These are phyloP conservation scores for Pristionchus japonicus DNA, from an alignment of 2,888 invertebrate genomes.

Conservation along the genomic window DNA sequence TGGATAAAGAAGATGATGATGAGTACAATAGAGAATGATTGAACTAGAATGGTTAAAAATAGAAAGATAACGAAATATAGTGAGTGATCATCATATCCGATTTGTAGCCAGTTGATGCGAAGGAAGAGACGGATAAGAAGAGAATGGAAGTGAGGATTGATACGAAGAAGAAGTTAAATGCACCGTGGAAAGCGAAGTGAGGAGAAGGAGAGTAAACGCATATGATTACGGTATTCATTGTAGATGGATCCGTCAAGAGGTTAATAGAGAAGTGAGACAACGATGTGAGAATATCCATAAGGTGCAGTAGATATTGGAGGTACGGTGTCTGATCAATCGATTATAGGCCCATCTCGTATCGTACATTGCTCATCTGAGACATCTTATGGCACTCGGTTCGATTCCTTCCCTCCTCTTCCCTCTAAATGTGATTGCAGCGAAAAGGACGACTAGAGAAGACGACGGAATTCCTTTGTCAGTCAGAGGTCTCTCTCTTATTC, in stretches of 20 bases:
- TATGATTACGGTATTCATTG: not conserved
- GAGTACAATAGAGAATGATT: too few species aligned
- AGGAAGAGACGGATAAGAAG: not conserved
- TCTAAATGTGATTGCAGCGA: not conserved
- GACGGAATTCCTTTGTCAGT: not conserved
- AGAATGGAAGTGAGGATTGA: not conserved
- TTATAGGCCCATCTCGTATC: constrained; percentile 12
- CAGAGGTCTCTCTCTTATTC: not conserved
- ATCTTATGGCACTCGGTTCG: not conserved
- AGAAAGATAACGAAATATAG: not conserved
- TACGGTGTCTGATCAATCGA: not conserved
- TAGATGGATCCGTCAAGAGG: constrained; percentile 36
- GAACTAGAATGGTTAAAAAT: not conserved
- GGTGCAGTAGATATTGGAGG: not conserved
- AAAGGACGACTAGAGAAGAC: not conserved
- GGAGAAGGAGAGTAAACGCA: not conserved
- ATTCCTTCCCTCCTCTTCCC: too few species aligned
- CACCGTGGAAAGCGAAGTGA: constrained; percentile 28
- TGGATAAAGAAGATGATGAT: too few species aligned
- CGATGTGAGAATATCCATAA: constrained; percentile 33
- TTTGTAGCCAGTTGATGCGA: not conserved
- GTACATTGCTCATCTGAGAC: constrained; percentile 19
- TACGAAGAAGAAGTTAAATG: not conserved
- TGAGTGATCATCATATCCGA: not conserved
- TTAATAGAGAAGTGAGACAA: constrained; percentile 24